A percentile compares a stretch with the other conserved stretches of the same genome.
Evolutionary conservation across 1,140 invertebrate genomes (phyloP).

Genomic region (Caerostris darwini): DNA sequence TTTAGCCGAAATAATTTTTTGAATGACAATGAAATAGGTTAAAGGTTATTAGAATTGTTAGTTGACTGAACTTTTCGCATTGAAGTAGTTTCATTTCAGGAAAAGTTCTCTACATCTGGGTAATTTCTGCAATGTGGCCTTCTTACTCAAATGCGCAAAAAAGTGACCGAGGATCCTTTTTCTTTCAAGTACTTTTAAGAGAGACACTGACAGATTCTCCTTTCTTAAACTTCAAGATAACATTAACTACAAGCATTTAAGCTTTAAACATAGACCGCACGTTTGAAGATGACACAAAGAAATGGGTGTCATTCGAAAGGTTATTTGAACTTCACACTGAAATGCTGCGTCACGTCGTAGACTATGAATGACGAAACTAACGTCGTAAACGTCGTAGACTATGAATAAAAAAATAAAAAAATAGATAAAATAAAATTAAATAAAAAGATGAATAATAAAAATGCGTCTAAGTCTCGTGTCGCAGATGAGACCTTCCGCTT

Average conservation of each 20-base stretch:
- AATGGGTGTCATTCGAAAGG: background rate
- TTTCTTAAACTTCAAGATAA: conserved; percentile 2
- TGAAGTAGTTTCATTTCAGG: conserved; percentile 5
- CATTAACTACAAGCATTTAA: conserved; percentile 14
- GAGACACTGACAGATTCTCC: conserved; percentile 13
- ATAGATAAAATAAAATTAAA: background rate
- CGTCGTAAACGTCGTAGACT: no score
- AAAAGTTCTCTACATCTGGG: background rate
- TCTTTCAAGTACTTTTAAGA: conserved; percentile 11
- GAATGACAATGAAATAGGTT: background rate
- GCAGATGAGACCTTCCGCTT: conserved; percentile 24
- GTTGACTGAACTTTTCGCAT: background rate
- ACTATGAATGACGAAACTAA: no score
- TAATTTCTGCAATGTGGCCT: background rate
- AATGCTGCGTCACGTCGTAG: background rate
- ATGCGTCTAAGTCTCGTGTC: background rate
- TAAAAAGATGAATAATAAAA: background rate
- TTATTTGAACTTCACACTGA: background rate
- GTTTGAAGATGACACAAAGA: conserved; percentile 4
- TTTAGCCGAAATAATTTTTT: background rate
- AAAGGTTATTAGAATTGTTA: conserved; percentile 5
- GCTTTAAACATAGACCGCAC: background rate
- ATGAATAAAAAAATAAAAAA: no score
- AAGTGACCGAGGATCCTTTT: background rate
- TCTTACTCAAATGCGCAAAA: background rate